A percentile compares a stretch with the other conserved stretches of the same genome.
Evolutionary conservation across 2,113 vertebrate genomes (phyloP).

Genomic region (Candoia aspera): DNA sequence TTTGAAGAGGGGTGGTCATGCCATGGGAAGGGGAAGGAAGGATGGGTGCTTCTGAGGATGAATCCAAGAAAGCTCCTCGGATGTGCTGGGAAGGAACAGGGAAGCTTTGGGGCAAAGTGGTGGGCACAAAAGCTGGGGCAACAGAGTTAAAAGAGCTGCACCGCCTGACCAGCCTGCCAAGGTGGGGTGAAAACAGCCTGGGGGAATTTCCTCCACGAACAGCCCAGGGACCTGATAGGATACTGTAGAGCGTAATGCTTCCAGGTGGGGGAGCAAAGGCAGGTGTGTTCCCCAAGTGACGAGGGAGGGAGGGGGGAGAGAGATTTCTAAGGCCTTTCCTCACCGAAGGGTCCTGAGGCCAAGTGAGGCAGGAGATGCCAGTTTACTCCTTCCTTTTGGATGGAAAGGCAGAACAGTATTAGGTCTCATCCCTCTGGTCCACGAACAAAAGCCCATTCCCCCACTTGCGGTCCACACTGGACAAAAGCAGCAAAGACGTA

Average conservation of each 20-base stretch:
- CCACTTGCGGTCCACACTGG: background rate
- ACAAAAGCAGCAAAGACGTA: rapidly evolving
- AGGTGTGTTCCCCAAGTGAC: background rate
- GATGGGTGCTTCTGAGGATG: background rate
- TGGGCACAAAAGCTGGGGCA: background rate
- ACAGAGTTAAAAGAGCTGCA: background rate
- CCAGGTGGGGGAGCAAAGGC: no score
- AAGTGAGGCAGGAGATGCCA: background rate
- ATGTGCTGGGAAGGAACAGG: background rate
- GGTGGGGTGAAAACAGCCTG: background rate
- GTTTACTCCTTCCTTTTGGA: background rate
- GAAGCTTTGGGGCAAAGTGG: no score
- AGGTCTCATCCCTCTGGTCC: no score
- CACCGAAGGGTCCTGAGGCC: background rate
- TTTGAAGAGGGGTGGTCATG: background rate
- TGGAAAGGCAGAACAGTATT: no score
- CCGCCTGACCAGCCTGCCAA: background rate
- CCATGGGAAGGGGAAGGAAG: no score
- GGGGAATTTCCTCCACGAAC: background rate
- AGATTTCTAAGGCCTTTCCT: background rate
- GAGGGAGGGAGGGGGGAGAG: background rate
- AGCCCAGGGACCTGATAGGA: background rate
- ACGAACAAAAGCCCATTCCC: background rate
- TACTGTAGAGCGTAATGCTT: background rate
- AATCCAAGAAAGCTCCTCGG: background rate